These are phyloP conservation scores for Actinernus sp. DNA, from an alignment of 92 coral and sea anemone species.

Conservation along the genomic window DNA sequence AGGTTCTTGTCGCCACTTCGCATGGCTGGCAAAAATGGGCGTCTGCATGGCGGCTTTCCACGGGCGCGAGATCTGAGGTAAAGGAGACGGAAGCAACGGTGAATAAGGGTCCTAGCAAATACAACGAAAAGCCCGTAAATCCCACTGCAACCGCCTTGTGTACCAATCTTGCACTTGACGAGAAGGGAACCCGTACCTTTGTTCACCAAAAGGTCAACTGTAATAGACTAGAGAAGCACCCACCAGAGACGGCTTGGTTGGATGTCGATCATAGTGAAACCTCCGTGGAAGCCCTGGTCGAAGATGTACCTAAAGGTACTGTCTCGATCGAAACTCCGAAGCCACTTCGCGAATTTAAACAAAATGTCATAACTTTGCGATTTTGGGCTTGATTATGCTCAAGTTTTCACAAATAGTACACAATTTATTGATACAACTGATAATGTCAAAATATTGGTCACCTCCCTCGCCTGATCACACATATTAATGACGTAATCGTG, in stretches of 20 bases:
- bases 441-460: too few relatives aligned
- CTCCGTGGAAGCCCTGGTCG: not conserved
- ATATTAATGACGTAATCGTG: too few relatives aligned
- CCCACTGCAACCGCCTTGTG: conserved; percentile 16
- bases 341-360: too few relatives aligned
- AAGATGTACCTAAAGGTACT: too few relatives aligned
- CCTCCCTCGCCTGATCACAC: too few relatives aligned
- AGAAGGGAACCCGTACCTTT: conserved; percentile 11
- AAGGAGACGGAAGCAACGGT: too few relatives aligned
- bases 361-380: too few relatives aligned
- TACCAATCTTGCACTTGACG: not conserved
- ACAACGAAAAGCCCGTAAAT: conserved; percentile 10
- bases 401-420: too few relatives aligned
- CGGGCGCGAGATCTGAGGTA: not conserved
- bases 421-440: too few relatives aligned
- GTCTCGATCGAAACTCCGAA: too few relatives aligned
- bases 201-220: conserved; percentile 1
- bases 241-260: not conserved
- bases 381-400: too few relatives aligned
- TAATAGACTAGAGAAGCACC: not conserved
- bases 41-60: not conserved
- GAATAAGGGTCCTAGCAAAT: not conserved
- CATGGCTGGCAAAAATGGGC: conserved; percentile 32
- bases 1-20: conserved; percentile 2
- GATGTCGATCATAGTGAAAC: not conserved